Base-by-base conservation (phyloP, 2,797 vertebrate genomes). In the Delichon dasypus region DNA sequence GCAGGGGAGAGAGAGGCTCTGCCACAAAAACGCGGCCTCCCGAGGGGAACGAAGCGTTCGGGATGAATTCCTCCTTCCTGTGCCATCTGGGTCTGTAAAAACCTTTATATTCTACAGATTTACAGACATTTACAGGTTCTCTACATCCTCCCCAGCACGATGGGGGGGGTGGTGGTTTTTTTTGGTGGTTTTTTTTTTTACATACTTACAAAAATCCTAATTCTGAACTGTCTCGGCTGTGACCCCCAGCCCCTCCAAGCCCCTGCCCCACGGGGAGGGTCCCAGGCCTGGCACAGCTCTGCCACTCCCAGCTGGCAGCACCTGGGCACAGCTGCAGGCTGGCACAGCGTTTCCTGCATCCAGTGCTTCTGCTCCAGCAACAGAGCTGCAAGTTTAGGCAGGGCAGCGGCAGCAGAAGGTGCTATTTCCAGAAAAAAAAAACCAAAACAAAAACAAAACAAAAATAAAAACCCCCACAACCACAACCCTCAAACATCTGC, bases 21-120 rank as follows among this genome's bases (percentile, higher is more conserved):
- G 26, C 51, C 74, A 53, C 79, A 50, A 13, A 67, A 70, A 74
- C 15, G 64, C 36, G 3, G 10, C 75, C 75, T 64, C 54, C 32
- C 67, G 1, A 2, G 16, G 62, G 76, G 68, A 66, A 64, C 10
- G 44, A 89, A 73, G 84, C 13, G 22, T 42, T 85, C 64, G 50
- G 25, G 60, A 40, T 1, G 17, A 73, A 55, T 25, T 25, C 81
- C 94, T 94, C 88, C 21, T 60, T 67, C 55, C 73, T 88, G 80
- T 60, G 57, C 47, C 40, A 25, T 54, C 67, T 36, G 36, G 58
- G 95, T 97, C 97, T 95, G 91, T 95, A 97, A 96, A 95, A 95
- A 95, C 71, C 92, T 71, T 95, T 89, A 92, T 76, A 93, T 96
- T 92, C 87, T 96, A 96, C 96, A 97, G 92, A 80, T 86, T 50